phyloP scores from a whole-genome alignment of 64 coral and sea anemone species.

The Pocillopora verrucosa region DNA sequence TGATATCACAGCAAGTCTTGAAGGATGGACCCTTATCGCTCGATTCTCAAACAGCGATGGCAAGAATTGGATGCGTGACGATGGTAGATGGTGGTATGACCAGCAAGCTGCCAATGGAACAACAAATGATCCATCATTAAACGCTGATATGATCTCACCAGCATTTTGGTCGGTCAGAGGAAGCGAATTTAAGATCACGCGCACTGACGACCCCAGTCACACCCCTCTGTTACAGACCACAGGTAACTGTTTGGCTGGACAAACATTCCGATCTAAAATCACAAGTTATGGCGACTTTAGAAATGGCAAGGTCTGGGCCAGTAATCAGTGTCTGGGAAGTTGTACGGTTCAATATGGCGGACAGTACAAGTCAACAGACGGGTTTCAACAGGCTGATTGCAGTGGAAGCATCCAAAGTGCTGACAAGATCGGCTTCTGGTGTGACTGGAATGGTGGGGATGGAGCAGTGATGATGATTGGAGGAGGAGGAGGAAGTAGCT shows the following conservation, averaged over 20 bases:
- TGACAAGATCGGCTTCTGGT: neutral
- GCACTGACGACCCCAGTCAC: slow-evolving; percentile 30
- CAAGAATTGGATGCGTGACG: neutral
- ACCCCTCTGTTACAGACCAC: slow-evolving; percentile 9
- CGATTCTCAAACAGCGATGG: neutral
- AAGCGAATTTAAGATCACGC: slow-evolving; percentile 61
- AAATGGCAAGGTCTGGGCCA: neutral
- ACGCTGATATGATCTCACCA: neutral
- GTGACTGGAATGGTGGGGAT: neutral
- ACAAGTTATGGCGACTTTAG: slow-evolving; percentile 6
- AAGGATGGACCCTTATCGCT: too few relatives aligned
- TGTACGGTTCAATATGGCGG: neutral
- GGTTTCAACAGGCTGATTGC: slow-evolving; percentile 1
- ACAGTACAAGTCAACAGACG: slow-evolving; percentile 8
- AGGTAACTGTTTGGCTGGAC: neutral
- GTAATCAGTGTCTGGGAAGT: neutral
- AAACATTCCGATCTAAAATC: slow-evolving; percentile 4
- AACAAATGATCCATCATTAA: neutral
- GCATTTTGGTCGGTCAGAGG: slow-evolving; percentile 29
- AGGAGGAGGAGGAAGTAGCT: neutral
- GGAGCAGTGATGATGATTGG: slow-evolving; percentile 10
- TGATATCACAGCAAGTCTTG: too few relatives aligned
- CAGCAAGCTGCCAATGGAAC: neutral
- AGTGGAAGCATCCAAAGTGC: neutral
- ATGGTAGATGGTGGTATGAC: neutral